A percentile compares a stretch with the other conserved stretches of the same genome.
phyloP scores from a whole-genome alignment of 35 echinoderm and acorn worm genomes.

The Ophiothrix spiculata region DNA sequence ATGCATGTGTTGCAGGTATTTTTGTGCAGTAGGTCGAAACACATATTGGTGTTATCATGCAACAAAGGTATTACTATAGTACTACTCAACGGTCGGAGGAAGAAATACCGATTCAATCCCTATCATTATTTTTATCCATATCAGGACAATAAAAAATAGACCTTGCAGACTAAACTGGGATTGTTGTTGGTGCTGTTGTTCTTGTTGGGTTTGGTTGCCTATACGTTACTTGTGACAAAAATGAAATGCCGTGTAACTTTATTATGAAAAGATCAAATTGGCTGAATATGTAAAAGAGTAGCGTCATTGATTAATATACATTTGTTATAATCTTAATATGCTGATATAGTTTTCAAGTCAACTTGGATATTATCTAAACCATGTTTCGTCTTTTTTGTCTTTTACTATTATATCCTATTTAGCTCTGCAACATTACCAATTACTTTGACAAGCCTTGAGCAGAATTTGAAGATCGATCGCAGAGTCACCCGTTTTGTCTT shows the following conservation, averaged over 20 bases:
- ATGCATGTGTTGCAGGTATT: not conserved
- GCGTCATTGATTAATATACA: not conserved
- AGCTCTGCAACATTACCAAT: conserved; percentile 92
- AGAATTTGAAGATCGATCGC: conserved; percentile 66
- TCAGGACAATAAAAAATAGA: no score
- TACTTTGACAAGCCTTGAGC: conserved; percentile 76
- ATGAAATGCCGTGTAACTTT: not conserved
- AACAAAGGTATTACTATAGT: not conserved
- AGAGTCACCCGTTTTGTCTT: conserved; percentile 87
- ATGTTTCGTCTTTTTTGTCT: not conserved
- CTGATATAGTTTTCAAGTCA: not conserved
- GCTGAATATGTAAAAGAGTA: not conserved
- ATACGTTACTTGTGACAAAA: not conserved
- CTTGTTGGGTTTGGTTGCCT: no score
- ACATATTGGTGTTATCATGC: not conserved
- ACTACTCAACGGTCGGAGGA: not conserved
- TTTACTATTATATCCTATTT: not conserved
- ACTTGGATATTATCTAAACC: not conserved
- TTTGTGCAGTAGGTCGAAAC: not conserved
- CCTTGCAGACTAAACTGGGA: no score
- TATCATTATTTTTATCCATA: no score
- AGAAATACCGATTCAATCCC: not conserved
- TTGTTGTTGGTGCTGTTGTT: no score
- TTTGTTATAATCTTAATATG: no score
- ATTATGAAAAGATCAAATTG: not conserved